Conservation (phyloP, 2,888 invertebrate genomes). For the Calliopum simillimum region DNA sequence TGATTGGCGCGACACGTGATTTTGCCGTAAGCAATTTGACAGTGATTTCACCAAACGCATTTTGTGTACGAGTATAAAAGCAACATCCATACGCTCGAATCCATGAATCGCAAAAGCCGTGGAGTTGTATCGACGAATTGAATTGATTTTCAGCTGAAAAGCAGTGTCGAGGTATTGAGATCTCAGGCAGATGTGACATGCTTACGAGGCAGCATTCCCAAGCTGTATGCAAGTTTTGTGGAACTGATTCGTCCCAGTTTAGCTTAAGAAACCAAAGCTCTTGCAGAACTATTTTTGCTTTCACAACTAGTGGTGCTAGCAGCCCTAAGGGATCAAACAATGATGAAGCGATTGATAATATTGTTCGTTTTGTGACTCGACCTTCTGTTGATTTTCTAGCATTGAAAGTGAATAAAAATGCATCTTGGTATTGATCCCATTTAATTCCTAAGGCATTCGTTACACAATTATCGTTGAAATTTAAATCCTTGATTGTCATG, state of each 20-base stretch:
- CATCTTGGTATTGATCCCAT: constrained; percentile 28
- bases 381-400: background rate
- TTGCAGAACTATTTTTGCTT: constrained; percentile 23
- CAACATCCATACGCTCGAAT: constrained; percentile 36
- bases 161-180: constrained; percentile 20
- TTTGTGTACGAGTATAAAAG: constrained; percentile 23
- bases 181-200: background rate
- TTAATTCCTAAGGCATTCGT: constrained; percentile 26
- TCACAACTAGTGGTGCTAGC: constrained; percentile 16
- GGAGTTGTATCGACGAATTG: constrained; percentile 28
- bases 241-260: constrained; percentile 26
- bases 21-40: constrained; percentile 21
- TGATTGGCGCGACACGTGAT: constrained; percentile 30
- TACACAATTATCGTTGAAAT: constrained; percentile 1
- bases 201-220: background rate
- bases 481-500: constrained; percentile 15
- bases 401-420: constrained; percentile 19
- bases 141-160: background rate
- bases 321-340: constrained; percentile 40
- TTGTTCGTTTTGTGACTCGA: constrained; percentile 19
- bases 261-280: constrained; percentile 27
- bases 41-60: background rate
- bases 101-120: constrained; percentile 39
- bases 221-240: constrained; percentile 4
- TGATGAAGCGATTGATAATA: constrained; percentile 33